A percentile compares a stretch with the other conserved stretches of the same genome.
Conservation (phyloP, 2,888 invertebrate species). For the Xestobium rufovillosum region DNA sequence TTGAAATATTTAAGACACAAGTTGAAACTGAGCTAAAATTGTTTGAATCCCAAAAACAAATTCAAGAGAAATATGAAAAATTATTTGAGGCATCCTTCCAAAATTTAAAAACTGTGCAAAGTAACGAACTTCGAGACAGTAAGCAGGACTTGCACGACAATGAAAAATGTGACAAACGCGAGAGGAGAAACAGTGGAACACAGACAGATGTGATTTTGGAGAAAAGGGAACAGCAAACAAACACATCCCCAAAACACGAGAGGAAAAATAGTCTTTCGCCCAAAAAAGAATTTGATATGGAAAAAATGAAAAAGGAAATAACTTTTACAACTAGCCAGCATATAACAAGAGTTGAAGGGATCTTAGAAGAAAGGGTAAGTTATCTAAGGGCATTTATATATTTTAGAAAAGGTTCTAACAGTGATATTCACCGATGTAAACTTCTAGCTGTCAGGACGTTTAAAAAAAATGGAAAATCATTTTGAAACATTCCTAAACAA, state of each 20-base stretch:
- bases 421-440: not conserved
- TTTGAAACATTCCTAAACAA: slow-evolving; percentile 37
- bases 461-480: slow-evolving; percentile 38
- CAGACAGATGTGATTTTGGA: slow-evolving; percentile 32
- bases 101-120: slow-evolving; percentile 30
- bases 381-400: slow-evolving; percentile 24
- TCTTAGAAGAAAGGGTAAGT: slow-evolving; percentile 26
- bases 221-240: slow-evolving; percentile 9
- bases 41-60: slow-evolving; percentile 48
- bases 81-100: slow-evolving; percentile 42
- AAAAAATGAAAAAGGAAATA: slow-evolving; percentile 4
- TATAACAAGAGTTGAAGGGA: slow-evolving; percentile 22
- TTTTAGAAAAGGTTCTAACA: slow-evolving; percentile 21
- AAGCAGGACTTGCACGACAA: slow-evolving; percentile 11
- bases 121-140: slow-evolving; percentile 29
- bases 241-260: no score
- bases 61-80: slow-evolving; percentile 49
- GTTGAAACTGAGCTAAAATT: slow-evolving; percentile 40
- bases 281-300: slow-evolving; percentile 16
- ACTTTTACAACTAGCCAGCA: not conserved
- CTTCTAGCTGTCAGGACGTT: slow-evolving; percentile 31
- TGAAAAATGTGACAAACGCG: slow-evolving; percentile 19
- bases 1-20: slow-evolving; percentile 36
- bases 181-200: slow-evolving; percentile 25
- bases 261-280: not conserved